Conservation (phyloP, 2,888 invertebrate species). For the Disparrhopalites patrizii region DNA sequence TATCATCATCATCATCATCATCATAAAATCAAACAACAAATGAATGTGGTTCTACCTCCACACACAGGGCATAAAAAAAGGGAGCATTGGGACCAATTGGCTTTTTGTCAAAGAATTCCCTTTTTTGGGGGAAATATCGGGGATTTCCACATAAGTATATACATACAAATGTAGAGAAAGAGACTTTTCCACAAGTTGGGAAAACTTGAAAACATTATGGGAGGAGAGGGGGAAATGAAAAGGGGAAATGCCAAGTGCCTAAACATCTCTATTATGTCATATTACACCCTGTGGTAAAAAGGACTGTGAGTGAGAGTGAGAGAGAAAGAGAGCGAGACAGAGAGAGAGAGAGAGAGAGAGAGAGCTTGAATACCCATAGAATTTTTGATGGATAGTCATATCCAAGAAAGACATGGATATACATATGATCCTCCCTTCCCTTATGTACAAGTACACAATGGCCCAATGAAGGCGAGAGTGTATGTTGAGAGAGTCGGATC, state of each 20-base stretch:
- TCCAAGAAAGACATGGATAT: not conserved
- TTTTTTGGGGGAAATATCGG: too few species aligned
- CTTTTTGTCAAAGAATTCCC: constrained; percentile 10
- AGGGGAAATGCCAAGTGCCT: constrained; percentile 26
- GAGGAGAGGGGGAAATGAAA: not conserved
- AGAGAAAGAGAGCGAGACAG: not conserved
- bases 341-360: not conserved
- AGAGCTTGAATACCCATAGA: constrained; percentile 14
- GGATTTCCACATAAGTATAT: too few species aligned
- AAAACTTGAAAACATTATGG: constrained; percentile 6
- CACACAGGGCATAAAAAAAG: too few species aligned
- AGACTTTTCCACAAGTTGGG: constrained; percentile 26
- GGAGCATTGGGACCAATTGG: constrained; percentile 13
- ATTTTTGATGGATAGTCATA: too few species aligned
- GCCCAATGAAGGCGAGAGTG: too few species aligned
- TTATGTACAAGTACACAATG: too few species aligned
- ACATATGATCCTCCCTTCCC: not conserved
- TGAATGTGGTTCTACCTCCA: constrained; percentile 18
- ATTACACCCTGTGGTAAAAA: constrained; percentile 31
- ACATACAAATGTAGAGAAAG: too few species aligned
- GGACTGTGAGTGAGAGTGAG: constrained; percentile 18
- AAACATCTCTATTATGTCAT: constrained; percentile 36
- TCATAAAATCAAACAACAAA: too few species aligned
- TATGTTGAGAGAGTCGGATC: not conserved
- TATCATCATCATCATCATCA: too few species aligned